A percentile compares a stretch with the other conserved stretches of the same genome.
phyloP scores from a whole-genome alignment of 2,113 vertebrate species.

The Erpornis zantholeuca region DNA sequence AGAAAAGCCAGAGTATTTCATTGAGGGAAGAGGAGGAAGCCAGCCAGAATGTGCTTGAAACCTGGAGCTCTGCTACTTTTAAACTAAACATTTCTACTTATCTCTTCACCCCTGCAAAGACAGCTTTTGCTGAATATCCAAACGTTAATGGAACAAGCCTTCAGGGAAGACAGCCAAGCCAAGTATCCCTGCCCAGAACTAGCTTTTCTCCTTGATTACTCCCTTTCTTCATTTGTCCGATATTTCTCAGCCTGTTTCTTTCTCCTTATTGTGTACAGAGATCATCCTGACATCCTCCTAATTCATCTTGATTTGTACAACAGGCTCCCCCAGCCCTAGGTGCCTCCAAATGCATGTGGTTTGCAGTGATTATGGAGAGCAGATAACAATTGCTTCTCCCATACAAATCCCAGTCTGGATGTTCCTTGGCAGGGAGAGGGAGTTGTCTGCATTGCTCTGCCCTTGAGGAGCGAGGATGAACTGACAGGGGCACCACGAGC shows the following conservation, averaged over 20 bases:
- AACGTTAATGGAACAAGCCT: slow-evolving; percentile 26
- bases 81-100: slow-evolving; percentile 60
- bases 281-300: not conserved
- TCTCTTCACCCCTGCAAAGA: slow-evolving; percentile 29
- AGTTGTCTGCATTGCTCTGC: not conserved
- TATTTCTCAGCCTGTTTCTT: not conserved
- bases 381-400: not conserved
- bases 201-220: slow-evolving; percentile 49
- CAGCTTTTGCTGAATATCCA: slow-evolving; percentile 41
- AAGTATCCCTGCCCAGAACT: slow-evolving; percentile 11
- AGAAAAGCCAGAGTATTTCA: slow-evolving; percentile 23
- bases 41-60: slow-evolving; percentile 41
- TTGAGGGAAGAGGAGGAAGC: not conserved
- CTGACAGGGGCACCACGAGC: not conserved
- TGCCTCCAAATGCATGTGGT: not conserved
- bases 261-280: not conserved
- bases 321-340: not conserved
- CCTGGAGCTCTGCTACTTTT: slow-evolving; percentile 37
- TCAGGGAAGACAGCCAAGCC: slow-evolving; percentile 50
- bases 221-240: slow-evolving; percentile 14
- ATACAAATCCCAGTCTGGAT: not conserved
- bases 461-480: not conserved
- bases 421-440: not conserved
- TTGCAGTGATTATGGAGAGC: not conserved
- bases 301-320: slow-evolving; percentile 33